Evolutionary conservation across 2,888 invertebrate species (phyloP).

Genomic region (Lepidochrysops patricia): DNA sequence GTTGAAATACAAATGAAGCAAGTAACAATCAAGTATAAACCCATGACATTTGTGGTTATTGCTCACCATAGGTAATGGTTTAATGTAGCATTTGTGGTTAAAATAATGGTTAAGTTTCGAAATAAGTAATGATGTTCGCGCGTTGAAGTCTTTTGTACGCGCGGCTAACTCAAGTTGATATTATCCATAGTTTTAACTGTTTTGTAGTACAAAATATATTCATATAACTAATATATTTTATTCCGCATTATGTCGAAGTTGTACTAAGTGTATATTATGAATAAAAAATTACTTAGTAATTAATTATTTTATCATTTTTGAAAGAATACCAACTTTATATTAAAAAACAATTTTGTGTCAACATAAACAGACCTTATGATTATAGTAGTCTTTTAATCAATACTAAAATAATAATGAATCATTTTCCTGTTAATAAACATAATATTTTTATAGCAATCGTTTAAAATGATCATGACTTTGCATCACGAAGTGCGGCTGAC

Average conservation of each 20-base stretch:
- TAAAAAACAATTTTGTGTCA: too few relatives aligned
- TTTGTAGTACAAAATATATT: too few relatives aligned
- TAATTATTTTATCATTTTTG: too few relatives aligned
- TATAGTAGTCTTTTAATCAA: not conserved
- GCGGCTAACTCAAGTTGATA: not conserved
- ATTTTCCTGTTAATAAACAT: not conserved
- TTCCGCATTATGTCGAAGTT: too few relatives aligned
- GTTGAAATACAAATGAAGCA: not conserved
- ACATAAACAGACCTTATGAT: not conserved
- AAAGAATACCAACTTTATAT: too few relatives aligned
- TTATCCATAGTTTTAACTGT: too few relatives aligned
- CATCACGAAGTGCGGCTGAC: not conserved
- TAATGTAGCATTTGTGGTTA: not conserved
- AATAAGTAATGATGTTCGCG: not conserved
- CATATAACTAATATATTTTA: too few relatives aligned
- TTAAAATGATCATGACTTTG: not conserved
- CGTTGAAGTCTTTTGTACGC: conserved; percentile 4
- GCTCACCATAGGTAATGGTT: not conserved
- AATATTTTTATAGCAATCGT: not conserved
- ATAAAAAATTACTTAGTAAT: too few relatives aligned
- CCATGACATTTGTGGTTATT: not conserved
- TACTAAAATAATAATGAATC: not conserved
- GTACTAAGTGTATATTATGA: too few relatives aligned
- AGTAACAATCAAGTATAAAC: not conserved
- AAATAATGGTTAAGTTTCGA: not conserved